Percentiles rank a stretch among this genome's conserved stretches.
Evolutionary conservation across 92 coral and sea anemone species (phyloP).

Genomic region (Galaxea fascicularis): DNA sequence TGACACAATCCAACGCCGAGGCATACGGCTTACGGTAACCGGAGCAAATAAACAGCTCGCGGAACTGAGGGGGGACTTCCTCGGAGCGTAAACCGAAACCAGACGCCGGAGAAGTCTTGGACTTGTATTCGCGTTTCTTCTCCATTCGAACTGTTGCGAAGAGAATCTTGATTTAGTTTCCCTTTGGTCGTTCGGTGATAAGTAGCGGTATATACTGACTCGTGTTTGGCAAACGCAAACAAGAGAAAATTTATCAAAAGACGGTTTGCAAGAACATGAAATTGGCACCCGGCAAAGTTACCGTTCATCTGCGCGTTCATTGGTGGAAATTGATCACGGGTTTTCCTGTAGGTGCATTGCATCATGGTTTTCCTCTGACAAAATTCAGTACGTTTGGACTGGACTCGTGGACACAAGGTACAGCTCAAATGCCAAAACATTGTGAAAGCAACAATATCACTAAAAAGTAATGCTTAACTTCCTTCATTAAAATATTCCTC

Average conservation of each 20-base stretch:
- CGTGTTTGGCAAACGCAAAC: neutral
- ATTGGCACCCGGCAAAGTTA: neutral
- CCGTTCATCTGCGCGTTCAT: constrained; percentile 8
- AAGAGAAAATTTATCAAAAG: neutral
- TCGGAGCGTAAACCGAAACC: constrained; percentile 63
- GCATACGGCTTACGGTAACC: constrained; percentile 95
- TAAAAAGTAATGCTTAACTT: no score
- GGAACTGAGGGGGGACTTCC: constrained; percentile 94
- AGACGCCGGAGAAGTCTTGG: neutral
- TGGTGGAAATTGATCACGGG: constrained; percentile 18
- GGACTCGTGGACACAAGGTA: neutral
- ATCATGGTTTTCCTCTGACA: constrained; percentile 17
- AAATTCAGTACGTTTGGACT: neutral
- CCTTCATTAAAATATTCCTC: no score
- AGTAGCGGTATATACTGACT: neutral
- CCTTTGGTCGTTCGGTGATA: neutral
- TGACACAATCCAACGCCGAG: constrained; percentile 86
- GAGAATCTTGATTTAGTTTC: neutral
- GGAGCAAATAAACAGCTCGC: constrained; percentile 82
- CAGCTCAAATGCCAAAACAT: no score
- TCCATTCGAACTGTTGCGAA: neutral
- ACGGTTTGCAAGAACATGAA: neutral
- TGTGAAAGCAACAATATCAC: no score
- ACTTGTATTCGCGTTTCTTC: constrained; percentile 2
- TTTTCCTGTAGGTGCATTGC: neutral